These are phyloP conservation scores for Drosophila anomelani DNA, from an alignment of 2,888 invertebrate genomes.

Conservation along the genomic window DNA sequence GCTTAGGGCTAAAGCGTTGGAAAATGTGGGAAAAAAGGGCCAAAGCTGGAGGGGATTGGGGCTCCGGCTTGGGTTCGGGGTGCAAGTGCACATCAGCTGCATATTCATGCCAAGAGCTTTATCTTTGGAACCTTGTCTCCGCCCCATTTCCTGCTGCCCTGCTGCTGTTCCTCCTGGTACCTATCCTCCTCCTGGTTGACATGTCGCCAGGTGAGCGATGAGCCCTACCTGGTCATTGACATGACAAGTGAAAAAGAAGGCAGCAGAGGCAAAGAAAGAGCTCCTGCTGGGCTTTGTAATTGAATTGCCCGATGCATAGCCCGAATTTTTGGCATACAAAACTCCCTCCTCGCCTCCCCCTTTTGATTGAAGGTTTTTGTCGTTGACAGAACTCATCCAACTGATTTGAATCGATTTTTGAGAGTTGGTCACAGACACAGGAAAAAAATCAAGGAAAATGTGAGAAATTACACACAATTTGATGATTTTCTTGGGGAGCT, in stretches of 20 bases:
- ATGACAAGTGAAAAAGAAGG: conserved; percentile 35
- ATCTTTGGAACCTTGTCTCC: conserved; percentile 50
- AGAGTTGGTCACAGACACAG: conserved; percentile 14
- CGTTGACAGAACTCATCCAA: conserved; percentile 55
- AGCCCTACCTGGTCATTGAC: conserved; percentile 71
- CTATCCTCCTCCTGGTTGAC: conserved; percentile 12
- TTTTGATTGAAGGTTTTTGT: conserved; percentile 52
- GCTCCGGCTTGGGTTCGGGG: conserved; percentile 4
- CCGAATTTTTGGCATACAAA: conserved; percentile 35
- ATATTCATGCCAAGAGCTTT: conserved; percentile 60
- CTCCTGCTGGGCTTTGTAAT: conserved; percentile 65
- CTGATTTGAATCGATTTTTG: conserved; percentile 37
- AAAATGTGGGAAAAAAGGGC: background rate
- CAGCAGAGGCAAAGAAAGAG: background rate
- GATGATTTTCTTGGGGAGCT: background rate
- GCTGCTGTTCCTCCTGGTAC: conserved; percentile 1
- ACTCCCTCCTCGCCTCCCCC: background rate
- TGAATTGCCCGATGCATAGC: conserved; percentile 58
- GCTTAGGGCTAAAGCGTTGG: conserved; percentile 37
- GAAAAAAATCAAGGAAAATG: background rate
- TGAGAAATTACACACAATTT: conserved; percentile 3
- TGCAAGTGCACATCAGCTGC: conserved; percentile 63
- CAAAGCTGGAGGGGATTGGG: conserved; percentile 4
- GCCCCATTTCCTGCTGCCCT: conserved; percentile 16
- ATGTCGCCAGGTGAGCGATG: conserved; percentile 60